Conservation (phyloP, 2,888 invertebrate genomes). For the Platycheirus albimanus region DNA sequence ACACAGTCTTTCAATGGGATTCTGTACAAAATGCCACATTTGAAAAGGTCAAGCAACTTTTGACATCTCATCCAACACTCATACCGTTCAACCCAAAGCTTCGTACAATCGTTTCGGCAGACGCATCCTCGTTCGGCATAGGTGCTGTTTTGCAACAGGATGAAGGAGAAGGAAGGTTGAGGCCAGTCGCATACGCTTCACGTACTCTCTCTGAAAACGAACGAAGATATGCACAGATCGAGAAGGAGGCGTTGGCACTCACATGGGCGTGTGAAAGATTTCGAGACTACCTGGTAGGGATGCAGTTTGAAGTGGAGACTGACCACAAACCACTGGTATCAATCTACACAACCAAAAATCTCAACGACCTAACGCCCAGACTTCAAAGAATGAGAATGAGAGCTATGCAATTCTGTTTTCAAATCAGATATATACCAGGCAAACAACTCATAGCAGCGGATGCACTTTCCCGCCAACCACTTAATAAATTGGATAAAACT, state of each 20-base stretch:
- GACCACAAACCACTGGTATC: slow-evolving; percentile 42
- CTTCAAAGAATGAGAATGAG: slow-evolving; percentile 22
- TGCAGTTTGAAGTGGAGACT: slow-evolving; percentile 77
- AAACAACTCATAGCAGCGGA: slow-evolving; percentile 38
- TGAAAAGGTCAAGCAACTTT: slow-evolving; percentile 23
- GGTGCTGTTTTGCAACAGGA: slow-evolving; percentile 17
- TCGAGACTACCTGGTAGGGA: slow-evolving; percentile 79
- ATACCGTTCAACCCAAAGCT: slow-evolving; percentile 17
- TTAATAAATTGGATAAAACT: slow-evolving; percentile 31
- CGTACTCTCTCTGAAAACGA: slow-evolving; percentile 78
- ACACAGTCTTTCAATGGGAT: slow-evolving; percentile 28
- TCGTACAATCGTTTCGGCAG: slow-evolving; percentile 9
- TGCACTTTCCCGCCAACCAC: slow-evolving; percentile 24
- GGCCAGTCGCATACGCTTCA: slow-evolving; percentile 80
- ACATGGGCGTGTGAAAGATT: slow-evolving; percentile 75
- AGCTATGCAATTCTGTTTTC: slow-evolving; percentile 30
- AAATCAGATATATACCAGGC: slow-evolving; percentile 27
- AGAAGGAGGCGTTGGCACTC: slow-evolving; percentile 39
- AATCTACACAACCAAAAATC: slow-evolving; percentile 23
- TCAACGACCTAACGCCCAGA: too few relatives aligned
- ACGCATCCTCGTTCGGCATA: slow-evolving; percentile 29
- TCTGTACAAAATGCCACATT: slow-evolving; percentile 10
- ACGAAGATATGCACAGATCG: slow-evolving; percentile 76
- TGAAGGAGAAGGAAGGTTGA: too few relatives aligned
- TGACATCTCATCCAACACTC: slow-evolving; percentile 26